Evolutionary conservation across 2,888 invertebrate species (phyloP).

Genomic region (Rhingia campestris): DNA sequence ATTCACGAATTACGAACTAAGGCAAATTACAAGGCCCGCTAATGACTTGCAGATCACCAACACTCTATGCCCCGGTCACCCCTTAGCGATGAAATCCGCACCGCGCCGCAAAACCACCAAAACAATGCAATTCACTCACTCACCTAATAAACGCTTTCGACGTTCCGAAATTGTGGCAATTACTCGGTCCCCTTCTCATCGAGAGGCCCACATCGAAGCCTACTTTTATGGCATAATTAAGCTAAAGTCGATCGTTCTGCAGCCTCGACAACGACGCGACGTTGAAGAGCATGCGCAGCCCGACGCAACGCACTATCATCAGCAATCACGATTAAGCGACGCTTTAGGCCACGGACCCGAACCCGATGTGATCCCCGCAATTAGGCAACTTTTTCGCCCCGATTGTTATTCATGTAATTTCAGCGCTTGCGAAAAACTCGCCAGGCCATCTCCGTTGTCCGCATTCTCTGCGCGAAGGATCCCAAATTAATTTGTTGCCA

Average conservation of each 20-base stretch:
- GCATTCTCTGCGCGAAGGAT: slow-evolving; percentile 50
- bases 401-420: slow-evolving; percentile 70
- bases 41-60: slow-evolving; percentile 70
- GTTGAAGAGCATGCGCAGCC: slow-evolving; percentile 53
- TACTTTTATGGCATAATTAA: slow-evolving; percentile 74
- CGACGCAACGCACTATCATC: slow-evolving; percentile 67
- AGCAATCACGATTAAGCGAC: slow-evolving; percentile 72
- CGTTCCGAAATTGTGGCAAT: slow-evolving; percentile 68
- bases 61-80: slow-evolving; percentile 28
- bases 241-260: slow-evolving; percentile 54
- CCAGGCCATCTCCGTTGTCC: not conserved
- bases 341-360: slow-evolving; percentile 55
- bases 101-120: slow-evolving; percentile 46
- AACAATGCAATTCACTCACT: slow-evolving; percentile 67
- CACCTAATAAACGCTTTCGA: slow-evolving; percentile 71
- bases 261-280: slow-evolving; percentile 4
- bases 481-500: slow-evolving; percentile 69
- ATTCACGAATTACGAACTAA: slow-evolving; percentile 59
- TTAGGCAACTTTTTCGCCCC: slow-evolving; percentile 68
- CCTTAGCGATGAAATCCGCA: slow-evolving; percentile 44
- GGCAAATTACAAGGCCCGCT: slow-evolving; percentile 60
- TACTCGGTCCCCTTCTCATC: slow-evolving; percentile 53
- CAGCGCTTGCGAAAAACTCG: slow-evolving; percentile 45
- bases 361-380: slow-evolving; percentile 66
- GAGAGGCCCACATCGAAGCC: slow-evolving; percentile 59